A percentile compares a stretch with the other conserved stretches of the same genome.
phyloP scores from a whole-genome alignment of 2,113 vertebrate genomes.

The Pterocles orientalis region DNA sequence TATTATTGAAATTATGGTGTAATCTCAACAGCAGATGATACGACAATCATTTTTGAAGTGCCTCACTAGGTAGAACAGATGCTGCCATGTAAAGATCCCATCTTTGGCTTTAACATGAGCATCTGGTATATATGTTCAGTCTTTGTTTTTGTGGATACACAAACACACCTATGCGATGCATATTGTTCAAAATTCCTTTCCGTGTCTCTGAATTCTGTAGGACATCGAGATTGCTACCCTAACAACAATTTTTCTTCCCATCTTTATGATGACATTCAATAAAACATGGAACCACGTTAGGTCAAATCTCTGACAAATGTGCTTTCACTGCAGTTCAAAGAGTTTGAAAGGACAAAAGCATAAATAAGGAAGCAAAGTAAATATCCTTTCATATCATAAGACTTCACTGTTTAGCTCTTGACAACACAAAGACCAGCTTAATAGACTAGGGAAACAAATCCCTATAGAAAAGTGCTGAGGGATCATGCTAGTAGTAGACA shows the following conservation, averaged over 20 bases:
- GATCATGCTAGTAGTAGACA: background rate
- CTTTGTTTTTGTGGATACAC: background rate
- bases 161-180: background rate
- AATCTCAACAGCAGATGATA: background rate
- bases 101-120: background rate
- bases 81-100: background rate
- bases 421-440: conserved; percentile 27
- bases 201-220: background rate
- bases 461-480: background rate
- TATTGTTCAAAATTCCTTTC: background rate
- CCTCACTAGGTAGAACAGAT: background rate
- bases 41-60: background rate
- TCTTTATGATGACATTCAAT: background rate
- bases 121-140: background rate
- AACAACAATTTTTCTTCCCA: background rate
- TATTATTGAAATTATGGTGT: background rate
- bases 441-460: conserved; percentile 34
- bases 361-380: conserved; percentile 28
- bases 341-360: background rate
- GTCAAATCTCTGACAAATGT: conserved; percentile 28
- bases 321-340: conserved; percentile 61
- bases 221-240: background rate
- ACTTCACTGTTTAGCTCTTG: background rate
- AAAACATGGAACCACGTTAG: background rate
- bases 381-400: conserved; percentile 5